A percentile compares a stretch with the other conserved stretches of the same genome.
Evolutionary conservation across 2,797 vertebrate genomes (phyloP).

Genomic region (Diceros bicornis): DNA sequence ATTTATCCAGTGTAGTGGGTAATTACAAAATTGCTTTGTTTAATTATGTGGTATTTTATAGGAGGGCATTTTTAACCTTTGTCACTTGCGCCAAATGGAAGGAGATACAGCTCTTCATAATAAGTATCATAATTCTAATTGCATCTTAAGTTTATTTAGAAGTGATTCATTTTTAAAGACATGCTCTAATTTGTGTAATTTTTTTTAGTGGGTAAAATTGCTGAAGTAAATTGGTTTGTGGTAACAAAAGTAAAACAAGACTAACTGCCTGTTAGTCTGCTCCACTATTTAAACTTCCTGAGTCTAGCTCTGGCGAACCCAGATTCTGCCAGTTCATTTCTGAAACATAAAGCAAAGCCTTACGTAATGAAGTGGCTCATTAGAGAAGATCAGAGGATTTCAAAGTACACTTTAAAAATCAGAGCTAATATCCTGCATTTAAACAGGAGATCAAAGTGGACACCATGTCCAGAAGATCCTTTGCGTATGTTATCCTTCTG

Average conservation of each 20-base stretch:
- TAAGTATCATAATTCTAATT: constrained; percentile 76
- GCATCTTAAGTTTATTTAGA: constrained; percentile 74
- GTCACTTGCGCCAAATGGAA: constrained; percentile 64
- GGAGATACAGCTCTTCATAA: constrained; percentile 57
- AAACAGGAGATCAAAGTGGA: constrained; percentile 71
- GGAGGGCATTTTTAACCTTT: constrained; percentile 81
- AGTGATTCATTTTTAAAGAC: constrained; percentile 70
- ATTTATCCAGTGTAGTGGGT: constrained; percentile 73
- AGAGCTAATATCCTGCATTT: constrained; percentile 41
- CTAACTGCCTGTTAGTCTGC: constrained; percentile 26
- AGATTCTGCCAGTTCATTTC: not conserved
- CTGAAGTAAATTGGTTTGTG: constrained; percentile 71
- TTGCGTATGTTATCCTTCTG: constrained; percentile 12
- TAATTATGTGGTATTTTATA: constrained; percentile 79
- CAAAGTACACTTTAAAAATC: constrained; percentile 55
- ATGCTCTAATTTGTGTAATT: constrained; percentile 57
- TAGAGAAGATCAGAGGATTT: constrained; percentile 67
- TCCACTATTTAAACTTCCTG: not conserved
- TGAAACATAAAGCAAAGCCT: constrained; percentile 39
- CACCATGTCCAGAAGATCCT: not conserved
- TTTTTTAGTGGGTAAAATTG: constrained; percentile 67
- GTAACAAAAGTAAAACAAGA: constrained; percentile 60
- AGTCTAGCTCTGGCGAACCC: not conserved
- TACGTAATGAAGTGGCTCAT: constrained; percentile 62
- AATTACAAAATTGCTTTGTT: constrained; percentile 83